A percentile compares a stretch with the other conserved stretches of the same genome.
phyloP scores from a whole-genome alignment of 1,140 invertebrate genomes.

The Heliothis virescens region DNA sequence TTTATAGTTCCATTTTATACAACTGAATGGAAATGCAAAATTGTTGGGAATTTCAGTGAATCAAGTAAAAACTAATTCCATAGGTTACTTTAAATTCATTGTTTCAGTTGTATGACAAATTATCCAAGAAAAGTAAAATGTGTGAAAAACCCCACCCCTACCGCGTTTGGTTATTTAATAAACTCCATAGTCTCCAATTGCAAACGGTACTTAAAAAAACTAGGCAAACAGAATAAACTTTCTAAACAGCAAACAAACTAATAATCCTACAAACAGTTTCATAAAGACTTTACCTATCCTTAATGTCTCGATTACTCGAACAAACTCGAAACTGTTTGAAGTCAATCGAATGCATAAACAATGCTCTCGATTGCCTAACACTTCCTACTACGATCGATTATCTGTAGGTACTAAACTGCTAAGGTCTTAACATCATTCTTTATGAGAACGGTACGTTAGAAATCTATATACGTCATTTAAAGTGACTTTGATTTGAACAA shows the following conservation, averaged over 20 bases:
- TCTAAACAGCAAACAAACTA: neutral
- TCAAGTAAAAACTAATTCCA: no score
- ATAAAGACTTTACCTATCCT: conserved; percentile 34
- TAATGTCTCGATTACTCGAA: conserved; percentile 39
- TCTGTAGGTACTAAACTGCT: conserved; percentile 39
- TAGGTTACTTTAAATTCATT: no score
- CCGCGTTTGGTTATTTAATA: no score
- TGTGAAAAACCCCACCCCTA: no score
- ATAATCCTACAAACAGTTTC: neutral
- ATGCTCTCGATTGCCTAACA: conserved; percentile 42
- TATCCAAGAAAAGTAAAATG: no score
- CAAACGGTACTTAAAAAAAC: neutral
- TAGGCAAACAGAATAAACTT: neutral
- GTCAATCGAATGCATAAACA: conserved; percentile 40
- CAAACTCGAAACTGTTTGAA: conserved; percentile 19
- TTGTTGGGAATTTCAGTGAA: no score
- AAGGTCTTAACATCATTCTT: conserved; percentile 47
- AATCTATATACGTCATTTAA: conserved; percentile 54
- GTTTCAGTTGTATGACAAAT: no score
- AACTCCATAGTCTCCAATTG: no score
- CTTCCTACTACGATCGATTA: conserved; percentile 46
- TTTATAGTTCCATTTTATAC: no score
- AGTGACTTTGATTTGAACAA: conserved; percentile 66
- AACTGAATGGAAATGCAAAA: no score
- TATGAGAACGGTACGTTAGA: conserved; percentile 42